Evolutionary conservation across 2,888 invertebrate genomes (phyloP).

Genomic region (Parnassius apollo): DNA sequence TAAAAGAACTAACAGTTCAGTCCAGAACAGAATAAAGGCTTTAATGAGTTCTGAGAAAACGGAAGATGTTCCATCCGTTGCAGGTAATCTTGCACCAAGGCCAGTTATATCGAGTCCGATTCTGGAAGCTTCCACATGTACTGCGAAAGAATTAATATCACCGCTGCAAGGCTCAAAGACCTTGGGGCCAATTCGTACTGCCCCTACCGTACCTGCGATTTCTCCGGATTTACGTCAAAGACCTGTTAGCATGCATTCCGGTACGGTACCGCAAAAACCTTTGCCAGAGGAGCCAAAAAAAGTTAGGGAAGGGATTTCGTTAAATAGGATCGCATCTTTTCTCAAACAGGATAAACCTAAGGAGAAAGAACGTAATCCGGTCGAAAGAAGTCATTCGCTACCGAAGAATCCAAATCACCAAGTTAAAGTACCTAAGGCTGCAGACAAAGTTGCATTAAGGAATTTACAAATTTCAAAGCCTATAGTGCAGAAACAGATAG

Average conservation of each 20-base stretch:
- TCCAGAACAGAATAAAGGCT: conserved; percentile 70
- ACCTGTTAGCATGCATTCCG: conserved; percentile 75
- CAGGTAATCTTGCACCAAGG: conserved; percentile 84
- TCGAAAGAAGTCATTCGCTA: conserved; percentile 79
- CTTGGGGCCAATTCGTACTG: conserved; percentile 81
- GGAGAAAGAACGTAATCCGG: conserved; percentile 72
- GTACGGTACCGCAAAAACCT: conserved; percentile 63
- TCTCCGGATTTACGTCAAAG: conserved; percentile 68
- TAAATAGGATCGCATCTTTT: conserved; percentile 89
- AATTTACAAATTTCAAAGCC: conserved; percentile 92
- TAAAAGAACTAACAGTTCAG: conserved; percentile 66
- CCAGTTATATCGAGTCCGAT: conserved; percentile 92
- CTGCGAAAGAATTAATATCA: conserved; percentile 86
- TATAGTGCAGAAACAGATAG: conserved; percentile 86
- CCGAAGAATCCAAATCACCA: conserved; percentile 82
- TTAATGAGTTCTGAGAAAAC: conserved; percentile 65
- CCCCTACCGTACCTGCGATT: conserved; percentile 74
- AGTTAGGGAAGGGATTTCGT: conserved; percentile 80
- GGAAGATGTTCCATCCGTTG: conserved; percentile 54
- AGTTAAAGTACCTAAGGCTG: conserved; percentile 82
- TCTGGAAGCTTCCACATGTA: conserved; percentile 89
- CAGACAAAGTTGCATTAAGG: conserved; percentile 86
- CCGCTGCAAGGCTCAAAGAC: conserved; percentile 83
- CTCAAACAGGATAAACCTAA: conserved; percentile 82
- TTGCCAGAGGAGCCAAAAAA: conserved; percentile 78